Base-by-base conservation (phyloP, 2,113 vertebrate genomes). In the Irena cyanogastra region DNA sequence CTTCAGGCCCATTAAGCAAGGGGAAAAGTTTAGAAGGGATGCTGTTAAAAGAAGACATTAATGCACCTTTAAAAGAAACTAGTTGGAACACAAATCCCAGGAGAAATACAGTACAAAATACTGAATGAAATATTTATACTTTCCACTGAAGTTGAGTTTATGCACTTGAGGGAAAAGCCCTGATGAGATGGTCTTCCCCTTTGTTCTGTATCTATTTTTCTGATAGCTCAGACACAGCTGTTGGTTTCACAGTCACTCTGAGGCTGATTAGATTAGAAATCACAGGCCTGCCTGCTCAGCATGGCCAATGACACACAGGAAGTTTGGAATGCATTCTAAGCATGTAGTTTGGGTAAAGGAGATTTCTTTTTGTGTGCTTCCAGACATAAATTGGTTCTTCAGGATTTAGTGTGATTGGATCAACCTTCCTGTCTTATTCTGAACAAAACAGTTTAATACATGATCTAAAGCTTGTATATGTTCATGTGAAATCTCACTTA, bases 71-170 rank as follows among this genome's bases (percentile, higher is more conserved):
- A 84, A 96, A 97, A 93, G 83, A 87, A 92, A 96, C 74, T 63
- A 94, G 89, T 60, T 69, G 64, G 82, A 88, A 31, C 85, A 93
- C 93, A 95, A 95, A 97, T 97, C 95, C 90, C 65, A 69, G 87
- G 89, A 95, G 90, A 87, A 94, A 91, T 95, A 66, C 77, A 95
- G 77, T 95, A 97, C 97, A 97, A 97, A 98, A 97, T 85, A 93
- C 90, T 92, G 93, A 97, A 97, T 98, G 96, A 98, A 98, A 97
- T 98, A 98, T 98, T 98, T 97, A 98, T 97, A 44, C 74, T 91
- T 97, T 97, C 93, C 65, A 95, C 72, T 95, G 96, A 96, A 97
- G 94, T 90, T 84, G 87, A 82, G 74, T 61, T 52, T 69, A 69
- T 93, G 78, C 81, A 96, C 94, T 95, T 81, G 95, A 95, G 95